These are phyloP conservation scores for Formica aserva DNA, from an alignment of 2,888 invertebrate genomes.

Conservation along the genomic window DNA sequence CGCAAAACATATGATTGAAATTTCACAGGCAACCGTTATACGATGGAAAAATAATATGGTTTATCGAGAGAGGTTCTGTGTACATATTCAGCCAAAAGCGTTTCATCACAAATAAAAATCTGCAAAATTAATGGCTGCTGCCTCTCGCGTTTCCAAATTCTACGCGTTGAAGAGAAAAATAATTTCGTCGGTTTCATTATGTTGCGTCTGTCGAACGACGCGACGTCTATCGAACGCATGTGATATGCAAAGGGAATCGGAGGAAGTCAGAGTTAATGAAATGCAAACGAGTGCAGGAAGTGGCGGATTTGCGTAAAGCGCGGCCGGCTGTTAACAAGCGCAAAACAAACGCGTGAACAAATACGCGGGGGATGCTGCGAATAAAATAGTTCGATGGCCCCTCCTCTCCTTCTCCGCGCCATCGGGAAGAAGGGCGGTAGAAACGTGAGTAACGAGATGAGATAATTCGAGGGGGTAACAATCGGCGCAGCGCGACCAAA, in stretches of 20 bases:
- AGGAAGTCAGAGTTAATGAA: conserved; percentile 79
- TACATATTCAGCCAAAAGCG: conserved; percentile 9
- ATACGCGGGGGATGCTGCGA: conserved; percentile 70
- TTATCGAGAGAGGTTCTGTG: not conserved
- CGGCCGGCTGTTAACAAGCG: conserved; percentile 72
- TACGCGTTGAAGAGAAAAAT: conserved; percentile 22
- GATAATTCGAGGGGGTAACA: conserved; percentile 53
- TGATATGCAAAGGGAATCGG: conserved; percentile 69
- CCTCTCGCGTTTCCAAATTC: not conserved
- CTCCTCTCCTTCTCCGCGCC: not conserved
- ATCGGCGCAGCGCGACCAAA: conserved; percentile 36
- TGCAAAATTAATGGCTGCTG: conserved; percentile 14
- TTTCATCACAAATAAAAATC: conserved; percentile 11
- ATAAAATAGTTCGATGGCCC: conserved; percentile 75
- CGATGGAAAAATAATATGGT: not conserved
- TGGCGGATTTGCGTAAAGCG: conserved; percentile 68
- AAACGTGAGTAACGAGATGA: not conserved
- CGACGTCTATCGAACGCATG: conserved; percentile 44
- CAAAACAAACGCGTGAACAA: conserved; percentile 77
- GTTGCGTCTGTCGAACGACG: conserved; percentile 33
- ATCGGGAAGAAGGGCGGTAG: conserved; percentile 40
- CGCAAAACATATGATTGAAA: not conserved
- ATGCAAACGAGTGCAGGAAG: conserved; percentile 78
- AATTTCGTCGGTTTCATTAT: conserved; percentile 10
- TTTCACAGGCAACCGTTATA: not conserved